A percentile compares a stretch with the other conserved stretches of the same genome.
Evolutionary conservation across 2,888 invertebrate genomes (phyloP).

Genomic region (Habrosyne pyritoides): DNA sequence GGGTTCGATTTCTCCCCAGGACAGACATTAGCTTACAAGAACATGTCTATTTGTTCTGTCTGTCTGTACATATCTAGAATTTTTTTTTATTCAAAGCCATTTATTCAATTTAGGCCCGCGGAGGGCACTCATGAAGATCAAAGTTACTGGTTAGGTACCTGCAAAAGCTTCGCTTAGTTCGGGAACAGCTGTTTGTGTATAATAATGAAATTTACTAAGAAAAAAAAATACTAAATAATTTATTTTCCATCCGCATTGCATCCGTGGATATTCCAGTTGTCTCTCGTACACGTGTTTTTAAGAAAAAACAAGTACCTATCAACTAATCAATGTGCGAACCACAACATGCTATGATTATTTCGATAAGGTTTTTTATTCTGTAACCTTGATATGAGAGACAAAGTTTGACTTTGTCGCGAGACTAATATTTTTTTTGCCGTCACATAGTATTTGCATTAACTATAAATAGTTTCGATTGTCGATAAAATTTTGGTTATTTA

Average conservation of each 20-base stretch:
- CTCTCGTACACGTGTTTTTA: not conserved
- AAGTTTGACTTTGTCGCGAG: constrained; percentile 13
- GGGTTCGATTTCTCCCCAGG: too few relatives aligned
- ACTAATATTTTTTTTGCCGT: constrained; percentile 24
- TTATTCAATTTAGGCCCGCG: too few relatives aligned
- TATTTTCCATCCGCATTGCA: constrained; percentile 11
- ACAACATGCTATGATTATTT: constrained; percentile 25
- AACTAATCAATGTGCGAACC: constrained; percentile 3
- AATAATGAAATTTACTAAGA: too few relatives aligned
- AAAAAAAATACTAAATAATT: not conserved
- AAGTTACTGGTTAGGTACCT: too few relatives aligned
- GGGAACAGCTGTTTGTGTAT: too few relatives aligned
- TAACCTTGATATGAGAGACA: constrained; percentile 28
- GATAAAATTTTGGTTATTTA: not conserved
- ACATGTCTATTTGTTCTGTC: too few relatives aligned
- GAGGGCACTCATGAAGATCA: too few relatives aligned
- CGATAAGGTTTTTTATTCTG: constrained; percentile 23
- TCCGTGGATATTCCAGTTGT: not conserved
- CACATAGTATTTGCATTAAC: constrained; percentile 18
- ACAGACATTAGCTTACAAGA: too few relatives aligned
- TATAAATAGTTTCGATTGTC: constrained; percentile 18
- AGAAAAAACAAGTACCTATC: not conserved
- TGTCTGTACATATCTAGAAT: too few relatives aligned
- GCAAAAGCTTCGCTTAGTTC: too few relatives aligned
- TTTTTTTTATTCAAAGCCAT: too few relatives aligned